A percentile compares a stretch with the other conserved stretches of the same genome.
These are phyloP conservation scores for Belonocnema kinseyi DNA, from an alignment of 1,140 invertebrate genomes.

Conservation along the genomic window DNA sequence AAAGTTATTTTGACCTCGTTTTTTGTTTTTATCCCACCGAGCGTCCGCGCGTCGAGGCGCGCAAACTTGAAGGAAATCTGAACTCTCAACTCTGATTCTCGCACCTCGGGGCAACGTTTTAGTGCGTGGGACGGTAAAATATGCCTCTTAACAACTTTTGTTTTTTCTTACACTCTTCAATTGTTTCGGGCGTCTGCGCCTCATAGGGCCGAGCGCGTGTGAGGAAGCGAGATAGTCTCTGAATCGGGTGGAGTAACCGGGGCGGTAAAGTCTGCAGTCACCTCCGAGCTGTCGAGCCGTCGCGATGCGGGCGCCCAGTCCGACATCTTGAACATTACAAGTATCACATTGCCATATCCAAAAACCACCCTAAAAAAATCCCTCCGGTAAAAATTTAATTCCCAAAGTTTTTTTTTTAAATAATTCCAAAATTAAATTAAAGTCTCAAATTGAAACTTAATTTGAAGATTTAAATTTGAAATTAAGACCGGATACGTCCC, in stretches of 20 bases:
- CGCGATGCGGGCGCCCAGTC: conserved; percentile 65
- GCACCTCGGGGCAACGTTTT: conserved; percentile 1
- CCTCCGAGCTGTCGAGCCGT: conserved; percentile 71
- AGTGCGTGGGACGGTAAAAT: conserved; percentile 10
- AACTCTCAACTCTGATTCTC: neutral
- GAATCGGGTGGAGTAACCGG: conserved; percentile 65
- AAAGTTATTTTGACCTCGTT: too few relatives aligned
- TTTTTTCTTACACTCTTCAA: conserved; percentile 49
- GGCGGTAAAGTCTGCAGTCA: conserved; percentile 65
- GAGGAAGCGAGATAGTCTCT: conserved; percentile 56
- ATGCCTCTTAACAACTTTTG: conserved; percentile 10
- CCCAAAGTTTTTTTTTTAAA: too few relatives aligned
- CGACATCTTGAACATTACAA: conserved; percentile 41
- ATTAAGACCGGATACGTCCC: too few relatives aligned
- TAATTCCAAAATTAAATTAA: too few relatives aligned
- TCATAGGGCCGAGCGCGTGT: conserved; percentile 53
- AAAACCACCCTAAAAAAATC: neutral
- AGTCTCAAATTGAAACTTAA: too few relatives aligned
- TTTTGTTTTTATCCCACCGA: too few relatives aligned
- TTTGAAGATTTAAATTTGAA: too few relatives aligned
- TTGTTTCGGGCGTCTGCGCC: conserved; percentile 70
- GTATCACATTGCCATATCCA: neutral
- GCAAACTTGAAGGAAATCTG: neutral
- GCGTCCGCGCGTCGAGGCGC: neutral
- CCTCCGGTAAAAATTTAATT: too few relatives aligned